A percentile compares a stretch with the other conserved stretches of the same genome.
These are phyloP conservation scores for Momotus momota DNA, from an alignment of 2,797 vertebrate species.

Conservation along the genomic window DNA sequence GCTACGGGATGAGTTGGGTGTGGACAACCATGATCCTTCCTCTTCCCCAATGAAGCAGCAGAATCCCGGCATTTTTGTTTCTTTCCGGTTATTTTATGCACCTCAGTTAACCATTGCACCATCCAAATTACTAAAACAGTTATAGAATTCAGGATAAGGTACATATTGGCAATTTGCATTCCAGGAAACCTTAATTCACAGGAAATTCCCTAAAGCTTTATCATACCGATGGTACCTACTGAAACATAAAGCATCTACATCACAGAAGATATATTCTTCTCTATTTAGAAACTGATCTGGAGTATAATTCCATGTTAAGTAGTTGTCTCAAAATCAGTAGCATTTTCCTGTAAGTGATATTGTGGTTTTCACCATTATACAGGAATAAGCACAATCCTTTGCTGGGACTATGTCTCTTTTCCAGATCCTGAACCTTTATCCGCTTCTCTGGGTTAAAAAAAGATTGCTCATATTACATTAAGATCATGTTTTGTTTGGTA, in stretches of 20 bases:
- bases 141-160: neutral
- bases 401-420: neutral
- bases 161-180: neutral
- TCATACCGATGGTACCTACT: neutral
- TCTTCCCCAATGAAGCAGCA: neutral
- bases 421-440: neutral
- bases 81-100: neutral
- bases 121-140: neutral
- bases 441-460: neutral
- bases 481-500: neutral
- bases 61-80: neutral
- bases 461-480: neutral
- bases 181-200: neutral
- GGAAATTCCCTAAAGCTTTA: neutral
- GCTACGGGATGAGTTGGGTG: neutral
- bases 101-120: neutral
- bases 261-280: neutral
- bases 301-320: neutral
- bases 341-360: neutral
- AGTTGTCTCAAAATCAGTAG: neutral
- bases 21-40: neutral
- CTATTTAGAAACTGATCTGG: neutral
- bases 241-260: neutral
- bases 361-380: neutral
- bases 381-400: neutral